Evolutionary conservation across 1,140 invertebrate genomes (phyloP).

Genomic region (Drosophila baimaii): DNA sequence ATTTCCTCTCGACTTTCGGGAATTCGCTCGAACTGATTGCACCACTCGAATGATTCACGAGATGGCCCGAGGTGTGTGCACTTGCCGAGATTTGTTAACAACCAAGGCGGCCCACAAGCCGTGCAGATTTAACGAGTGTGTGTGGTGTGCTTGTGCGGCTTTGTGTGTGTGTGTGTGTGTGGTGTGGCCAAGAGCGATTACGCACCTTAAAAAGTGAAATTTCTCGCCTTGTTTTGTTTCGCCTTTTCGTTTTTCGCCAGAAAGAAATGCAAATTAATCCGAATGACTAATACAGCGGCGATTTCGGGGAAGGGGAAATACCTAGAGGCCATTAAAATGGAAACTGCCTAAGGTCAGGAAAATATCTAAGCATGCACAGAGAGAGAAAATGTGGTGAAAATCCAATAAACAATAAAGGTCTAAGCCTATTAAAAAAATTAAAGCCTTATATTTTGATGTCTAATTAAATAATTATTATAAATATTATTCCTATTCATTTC

Average conservation of each 20-base stretch:
- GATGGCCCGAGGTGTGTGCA: conserved; percentile 37
- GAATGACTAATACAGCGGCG: conserved; percentile 42
- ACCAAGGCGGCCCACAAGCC: conserved; percentile 17
- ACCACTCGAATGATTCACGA: conserved; percentile 52
- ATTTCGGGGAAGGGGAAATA: conserved; percentile 28
- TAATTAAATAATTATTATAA: not conserved
- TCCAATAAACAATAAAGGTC: not conserved
- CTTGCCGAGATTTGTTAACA: conserved; percentile 39
- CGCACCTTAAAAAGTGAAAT: conserved; percentile 82
- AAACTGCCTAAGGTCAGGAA: conserved; percentile 25
- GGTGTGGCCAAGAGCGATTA: conserved; percentile 65
- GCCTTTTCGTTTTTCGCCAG: conserved; percentile 53
- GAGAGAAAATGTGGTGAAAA: not conserved
- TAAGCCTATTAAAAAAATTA: not conserved
- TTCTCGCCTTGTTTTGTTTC: conserved; percentile 67
- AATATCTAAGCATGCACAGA: not conserved
- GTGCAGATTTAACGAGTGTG: conserved; percentile 12
- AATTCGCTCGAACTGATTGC: conserved; percentile 48
- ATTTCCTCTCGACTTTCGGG: conserved; percentile 41
- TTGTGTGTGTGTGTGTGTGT: conserved; percentile 13
- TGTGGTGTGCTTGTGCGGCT: conserved; percentile 9
- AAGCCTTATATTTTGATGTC: not conserved
- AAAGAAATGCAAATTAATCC: conserved; percentile 58
- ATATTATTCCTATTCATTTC: too few species aligned
- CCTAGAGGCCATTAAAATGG: conserved; percentile 28